phyloP scores from a whole-genome alignment of 2,888 invertebrate species.

The Gnatocerus cornutus region DNA sequence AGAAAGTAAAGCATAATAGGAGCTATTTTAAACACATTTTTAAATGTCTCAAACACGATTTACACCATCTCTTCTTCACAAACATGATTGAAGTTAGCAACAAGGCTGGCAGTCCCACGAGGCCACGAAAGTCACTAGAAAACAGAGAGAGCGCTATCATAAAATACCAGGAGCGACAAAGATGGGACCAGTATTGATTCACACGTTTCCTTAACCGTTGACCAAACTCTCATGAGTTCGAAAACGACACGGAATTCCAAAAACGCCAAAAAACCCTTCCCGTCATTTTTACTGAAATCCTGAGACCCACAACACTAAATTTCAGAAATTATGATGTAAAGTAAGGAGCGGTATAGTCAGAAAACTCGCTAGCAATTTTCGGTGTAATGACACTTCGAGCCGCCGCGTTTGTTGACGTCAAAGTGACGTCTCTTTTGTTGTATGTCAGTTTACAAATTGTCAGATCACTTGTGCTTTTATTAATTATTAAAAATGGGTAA shows the following conservation, averaged over 20 bases:
- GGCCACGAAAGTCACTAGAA: not conserved
- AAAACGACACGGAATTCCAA: too few relatives aligned
- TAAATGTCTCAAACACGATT: constrained; percentile 4
- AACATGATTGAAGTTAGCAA: constrained; percentile 16
- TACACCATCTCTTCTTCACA: constrained; percentile 10
- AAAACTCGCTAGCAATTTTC: not conserved
- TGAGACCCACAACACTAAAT: too few relatives aligned
- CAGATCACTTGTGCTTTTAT: not conserved
- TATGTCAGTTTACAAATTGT: constrained; percentile 34
- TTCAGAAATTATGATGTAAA: too few relatives aligned
- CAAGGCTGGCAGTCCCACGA: not conserved
- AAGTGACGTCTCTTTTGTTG: constrained; percentile 31
- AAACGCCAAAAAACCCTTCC: too few relatives aligned
- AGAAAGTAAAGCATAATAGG: constrained; percentile 19
- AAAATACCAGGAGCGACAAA: too few relatives aligned
- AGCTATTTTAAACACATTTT: constrained; percentile 23
- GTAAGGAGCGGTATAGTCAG: too few relatives aligned
- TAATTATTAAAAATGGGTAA: constrained; percentile 86
- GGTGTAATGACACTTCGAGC: not conserved
- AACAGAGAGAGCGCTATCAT: not conserved
- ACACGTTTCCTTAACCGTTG: too few relatives aligned
- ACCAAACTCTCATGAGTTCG: too few relatives aligned
- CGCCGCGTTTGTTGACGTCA: constrained; percentile 14
- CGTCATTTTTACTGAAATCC: too few relatives aligned
- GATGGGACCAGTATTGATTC: too few relatives aligned